Evolutionary conservation across 2,113 vertebrate genomes (phyloP).

Genomic region (Aegotheles bennettii): DNA sequence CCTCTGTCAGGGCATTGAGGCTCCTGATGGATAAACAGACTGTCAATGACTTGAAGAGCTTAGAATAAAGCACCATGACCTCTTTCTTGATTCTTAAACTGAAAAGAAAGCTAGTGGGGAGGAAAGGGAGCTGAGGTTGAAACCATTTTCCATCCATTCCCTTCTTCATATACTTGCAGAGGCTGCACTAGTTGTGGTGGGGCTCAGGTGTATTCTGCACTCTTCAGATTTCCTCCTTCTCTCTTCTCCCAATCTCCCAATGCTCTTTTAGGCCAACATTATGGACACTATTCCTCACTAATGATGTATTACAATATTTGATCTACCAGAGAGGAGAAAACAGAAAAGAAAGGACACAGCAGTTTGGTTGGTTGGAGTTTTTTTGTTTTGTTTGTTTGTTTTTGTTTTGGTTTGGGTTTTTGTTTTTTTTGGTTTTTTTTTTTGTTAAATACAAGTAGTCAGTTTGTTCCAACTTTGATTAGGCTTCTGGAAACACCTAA

Average conservation of each 20-base stretch:
- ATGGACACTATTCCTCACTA: not conserved
- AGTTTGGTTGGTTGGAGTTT: not conserved
- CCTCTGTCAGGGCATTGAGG: not conserved
- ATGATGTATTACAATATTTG: not conserved
- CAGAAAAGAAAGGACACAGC: not conserved
- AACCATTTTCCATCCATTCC: not conserved
- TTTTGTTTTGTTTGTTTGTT: not conserved
- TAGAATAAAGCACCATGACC: not conserved
- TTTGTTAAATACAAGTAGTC: not conserved
- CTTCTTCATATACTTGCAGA: not conserved
- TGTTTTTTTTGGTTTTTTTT: not conserved
- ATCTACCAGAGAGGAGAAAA: not conserved
- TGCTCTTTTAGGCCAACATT: not conserved
- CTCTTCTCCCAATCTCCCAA: not conserved
- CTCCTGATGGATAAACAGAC: not conserved
- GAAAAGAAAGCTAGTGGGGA: not conserved
- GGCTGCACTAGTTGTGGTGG: not conserved
- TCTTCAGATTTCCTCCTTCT: not conserved
- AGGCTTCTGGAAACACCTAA: not conserved
- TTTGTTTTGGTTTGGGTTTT: not conserved
- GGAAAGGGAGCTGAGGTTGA: not conserved
- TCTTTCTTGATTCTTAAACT: not conserved
- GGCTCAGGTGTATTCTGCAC: not conserved
- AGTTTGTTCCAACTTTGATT: not conserved
- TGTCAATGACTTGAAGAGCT: not conserved